Evolutionary conservation across 2,113 vertebrate genomes (phyloP), one percentile per base, ranked within the genome.

Genomic region (Lophochroa leadbeateri): DNA sequence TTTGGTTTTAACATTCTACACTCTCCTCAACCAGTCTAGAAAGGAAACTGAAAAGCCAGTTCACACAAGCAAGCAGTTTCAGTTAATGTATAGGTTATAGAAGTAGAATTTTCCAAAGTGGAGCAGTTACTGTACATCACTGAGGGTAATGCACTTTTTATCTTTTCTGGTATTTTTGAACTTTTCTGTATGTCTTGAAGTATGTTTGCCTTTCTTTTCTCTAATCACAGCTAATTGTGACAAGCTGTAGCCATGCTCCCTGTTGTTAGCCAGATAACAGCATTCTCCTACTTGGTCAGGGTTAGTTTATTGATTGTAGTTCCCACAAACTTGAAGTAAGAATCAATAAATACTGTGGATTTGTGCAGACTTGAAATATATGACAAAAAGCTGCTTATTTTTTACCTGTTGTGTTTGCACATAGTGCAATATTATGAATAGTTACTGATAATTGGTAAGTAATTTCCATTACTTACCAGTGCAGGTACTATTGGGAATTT

Each of bases 211-310:
- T 86, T 86, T 82, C 58, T 77, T 43, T 75, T 70, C 78, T 53
- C 46, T 87, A 77, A 80, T 88, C 46, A 13, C 2, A 44, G 87
- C 55, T 83, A 88, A 82, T 80, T 92, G 76, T 93, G 85, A 83
- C 79, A 80, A 78, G 39, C 31, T 95, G 88, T 39, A 86, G 90
- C 85, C 33, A 3, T 47, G 71, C 33, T 82, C 87, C 70, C 67
- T 86, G 92, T 90, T 72, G 69, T 82, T 92, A 88, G 84, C 37
- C 85, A 74, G 76, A 94, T 95, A 94, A 90, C 84, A 82, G 82
- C 60, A 68, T 93, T 88, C 82, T 83, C 80, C 82, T 63, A 2
- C 80, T 90, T 80, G 88, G 75, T 80, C 77, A 90, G 90, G 90
- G 87, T 67, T 92, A 24, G 78, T 69, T 89, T 82, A 96, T 95